phyloP scores from a whole-genome alignment of 2,888 invertebrate genomes.

The Siphonodentalium dalli region DNA sequence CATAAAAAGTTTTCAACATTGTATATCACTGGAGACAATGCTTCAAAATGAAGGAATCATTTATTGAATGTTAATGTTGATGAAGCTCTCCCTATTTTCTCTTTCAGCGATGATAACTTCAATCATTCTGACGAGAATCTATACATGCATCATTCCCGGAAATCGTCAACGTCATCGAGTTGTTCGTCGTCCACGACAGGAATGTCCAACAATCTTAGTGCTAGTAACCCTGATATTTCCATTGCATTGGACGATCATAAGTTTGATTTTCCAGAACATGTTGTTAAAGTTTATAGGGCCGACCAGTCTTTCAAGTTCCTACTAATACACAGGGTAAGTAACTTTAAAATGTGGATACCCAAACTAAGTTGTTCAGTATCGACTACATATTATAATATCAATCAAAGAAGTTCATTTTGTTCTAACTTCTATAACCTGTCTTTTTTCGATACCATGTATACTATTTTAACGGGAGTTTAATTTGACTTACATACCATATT shows the following conservation, averaged over 20 bases:
- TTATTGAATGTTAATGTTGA: no score
- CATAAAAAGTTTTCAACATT: not conserved
- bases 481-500: no score
- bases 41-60: no score
- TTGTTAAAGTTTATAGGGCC: conserved; percentile 87
- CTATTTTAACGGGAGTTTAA: no score
- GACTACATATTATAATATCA: no score
- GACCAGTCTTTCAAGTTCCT: conserved; percentile 98
- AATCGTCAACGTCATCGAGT: conserved; percentile 48
- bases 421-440: no score
- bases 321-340: conserved; percentile 83
- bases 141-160: conserved; percentile 43
- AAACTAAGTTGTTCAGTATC: not conserved
- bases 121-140: conserved; percentile 58
- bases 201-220: conserved; percentile 51
- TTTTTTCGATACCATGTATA: no score
- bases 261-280: conserved; percentile 81
- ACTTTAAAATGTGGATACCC: not conserved
- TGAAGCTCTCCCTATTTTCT: no score
- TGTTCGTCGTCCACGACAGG: conserved; percentile 40
- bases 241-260: conserved; percentile 31
- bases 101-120: conserved; percentile 39
- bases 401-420: no score
- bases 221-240: conserved; percentile 61
- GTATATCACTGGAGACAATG: no score